Evolutionary conservation across 2,888 invertebrate species (phyloP), one percentile per base, ranked within the genome.

Genomic region (Ptychoptera contaminata): DNA sequence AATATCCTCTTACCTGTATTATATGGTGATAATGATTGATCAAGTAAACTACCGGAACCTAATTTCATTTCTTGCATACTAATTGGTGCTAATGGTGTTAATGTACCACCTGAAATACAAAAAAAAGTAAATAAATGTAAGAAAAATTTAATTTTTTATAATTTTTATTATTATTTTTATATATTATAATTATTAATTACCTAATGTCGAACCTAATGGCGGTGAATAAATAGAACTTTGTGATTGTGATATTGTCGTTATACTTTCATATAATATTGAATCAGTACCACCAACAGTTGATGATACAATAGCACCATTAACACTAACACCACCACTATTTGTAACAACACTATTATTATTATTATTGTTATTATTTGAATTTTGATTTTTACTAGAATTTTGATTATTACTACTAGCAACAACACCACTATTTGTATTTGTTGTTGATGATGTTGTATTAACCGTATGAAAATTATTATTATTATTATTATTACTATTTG

Each of bases 31-130:
- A 79, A 66, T 52, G 75, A 69, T 53, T 75, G 73, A 53, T 80
- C 79, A 65, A 78, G 68, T 52, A 77, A 69, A 55, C 68, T 66
- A 42, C 62, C 53, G 57, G 74, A 67, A 62, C 73, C 74, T 57
- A 78, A 69, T 71, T 80, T 81, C 70, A 80, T 74, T 64, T 81
- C 81, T 68, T 79, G 80, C 76, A 80, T 78, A 63, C 73, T 77
- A 63, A 81, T 76, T 54, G 81, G 79, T 54, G 79, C 77, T 63
- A 81, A 67, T 53, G 80, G 79, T 56, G 80, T 77, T 65, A 81
- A 67, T 52, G 79, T 73, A 63, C 73, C 72, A n/a, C n/a, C 32
- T 32, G n/a, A 7, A 32, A 32, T 8, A 30, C 30, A 30, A 30
- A 30, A 30, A 6, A 30, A 30, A 30, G 9, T 30, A 30, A 30